Percentiles rank a stretch among this genome's conserved stretches.
Conservation (phyloP, 2,888 invertebrate species). For the Endotricha flammealis region DNA sequence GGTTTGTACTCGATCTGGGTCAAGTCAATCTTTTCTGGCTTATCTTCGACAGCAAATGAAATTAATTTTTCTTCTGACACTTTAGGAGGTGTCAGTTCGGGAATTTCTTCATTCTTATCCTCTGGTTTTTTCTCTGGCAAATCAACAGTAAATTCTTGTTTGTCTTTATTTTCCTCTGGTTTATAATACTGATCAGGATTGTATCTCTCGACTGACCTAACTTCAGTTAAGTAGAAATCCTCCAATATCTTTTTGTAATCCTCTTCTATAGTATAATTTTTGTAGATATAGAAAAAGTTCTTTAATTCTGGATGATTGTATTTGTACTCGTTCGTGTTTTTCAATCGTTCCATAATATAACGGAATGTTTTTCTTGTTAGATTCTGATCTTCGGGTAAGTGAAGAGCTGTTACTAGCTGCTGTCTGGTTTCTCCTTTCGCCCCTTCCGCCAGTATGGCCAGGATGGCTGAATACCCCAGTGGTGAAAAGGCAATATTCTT, state of each 20-base stretch:
- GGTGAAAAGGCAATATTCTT: conserved; percentile 82
- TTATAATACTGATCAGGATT: conserved; percentile 44
- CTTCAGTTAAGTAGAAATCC: conserved; percentile 80
- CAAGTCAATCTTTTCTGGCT: conserved; percentile 60
- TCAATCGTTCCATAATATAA: conserved; percentile 69
- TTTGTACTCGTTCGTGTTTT: conserved; percentile 66
- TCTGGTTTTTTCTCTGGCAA: conserved; percentile 48
- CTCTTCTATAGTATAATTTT: conserved; percentile 80
- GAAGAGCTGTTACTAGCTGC: conserved; percentile 76
- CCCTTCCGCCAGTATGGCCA: conserved; percentile 81
- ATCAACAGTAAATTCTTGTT: conserved; percentile 45
- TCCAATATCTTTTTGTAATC: conserved; percentile 78
- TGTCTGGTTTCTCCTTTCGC: conserved; percentile 78
- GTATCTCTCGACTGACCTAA: conserved; percentile 74
- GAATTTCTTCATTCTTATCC: conserved; percentile 48
- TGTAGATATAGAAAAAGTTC: conserved; percentile 83
- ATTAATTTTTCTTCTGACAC: conserved; percentile 75
- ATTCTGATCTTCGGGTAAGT: conserved; percentile 70
- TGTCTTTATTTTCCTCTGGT: conserved; percentile 40
- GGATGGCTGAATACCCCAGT: conserved; percentile 79
- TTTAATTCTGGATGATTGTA: conserved; percentile 79
- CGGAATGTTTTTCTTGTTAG: conserved; percentile 67
- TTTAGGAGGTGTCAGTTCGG: conserved; percentile 55
- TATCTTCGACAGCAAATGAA: conserved; percentile 69
- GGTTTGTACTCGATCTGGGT: conserved; percentile 55